Evolutionary conservation across 2,888 invertebrate species (phyloP), one percentile per base, ranked within the genome.

Genomic region (Agapostemon virescens): DNA sequence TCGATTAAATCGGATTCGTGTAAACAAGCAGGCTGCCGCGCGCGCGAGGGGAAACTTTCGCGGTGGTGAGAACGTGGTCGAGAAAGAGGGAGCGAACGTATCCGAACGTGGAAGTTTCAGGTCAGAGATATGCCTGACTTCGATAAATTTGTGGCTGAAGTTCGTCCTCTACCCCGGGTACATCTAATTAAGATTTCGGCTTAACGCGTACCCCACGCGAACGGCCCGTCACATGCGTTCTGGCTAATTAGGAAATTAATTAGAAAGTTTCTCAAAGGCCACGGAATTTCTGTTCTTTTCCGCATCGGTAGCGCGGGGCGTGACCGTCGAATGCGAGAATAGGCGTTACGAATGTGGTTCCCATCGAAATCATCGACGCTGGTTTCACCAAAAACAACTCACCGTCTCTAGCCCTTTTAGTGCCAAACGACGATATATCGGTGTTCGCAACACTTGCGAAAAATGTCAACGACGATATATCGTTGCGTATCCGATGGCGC

Each of bases 1-100:
- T 87, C 86, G 85, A 87, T 87, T 87, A 86, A 87, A 87, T 87
- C 85, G 79, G 84, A 86, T 81, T 87, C 86, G 81, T 86, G 87
- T 87, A 87, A 87, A 87, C 87, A 87, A 79, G 74, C 78, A 70
- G 79, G 58, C 72, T 66, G 80, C 71, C n/a, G 55, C 73, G 49
- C n/a, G 6, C 55, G 61, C n/a, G 63, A 40, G 63, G 55, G 73
- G 80, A 83, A 86, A 87, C 83, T 87, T 84, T 75, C 77, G 74
- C 66, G 77, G 49, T 75, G 74, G 79, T 64, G 67, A 61, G 45
- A 66, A 36, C 69, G 67, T 45, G 71, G 78, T 49, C 49, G 73
- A 71, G 68, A 75, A 74, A 69, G 79, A 69, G 61, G 70, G 63
- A 52, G 73, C 40, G 55, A 81, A 58, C 52, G 77, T 81, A 76